Evolutionary conservation across 1,140 invertebrate genomes (phyloP).

Genomic region (Globodera ellingtonae): DNA sequence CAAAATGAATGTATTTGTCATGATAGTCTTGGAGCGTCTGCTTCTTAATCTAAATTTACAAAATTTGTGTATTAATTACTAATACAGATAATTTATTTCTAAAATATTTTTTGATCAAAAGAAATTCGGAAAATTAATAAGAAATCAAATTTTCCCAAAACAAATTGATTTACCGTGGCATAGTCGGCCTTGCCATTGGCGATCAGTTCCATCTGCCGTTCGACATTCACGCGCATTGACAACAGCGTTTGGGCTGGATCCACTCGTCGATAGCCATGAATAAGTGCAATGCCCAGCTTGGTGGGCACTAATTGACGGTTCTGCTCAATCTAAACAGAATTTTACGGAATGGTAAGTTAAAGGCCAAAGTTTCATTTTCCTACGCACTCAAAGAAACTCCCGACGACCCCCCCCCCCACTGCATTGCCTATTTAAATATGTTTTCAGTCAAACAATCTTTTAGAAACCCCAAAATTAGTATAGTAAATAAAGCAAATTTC

Average conservation of each 20-base stretch:
- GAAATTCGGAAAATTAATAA: no score
- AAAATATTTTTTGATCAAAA: no score
- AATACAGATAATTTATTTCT: no score
- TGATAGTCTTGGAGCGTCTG: constrained; percentile 93
- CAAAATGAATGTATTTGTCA: constrained; percentile 93
- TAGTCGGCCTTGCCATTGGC: background rate
- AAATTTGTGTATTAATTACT: no score
- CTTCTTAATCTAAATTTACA: constrained; percentile 56
- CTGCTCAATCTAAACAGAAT: constrained; percentile 41
- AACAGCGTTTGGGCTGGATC: constrained; percentile 91
- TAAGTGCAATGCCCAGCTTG: constrained; percentile 85
- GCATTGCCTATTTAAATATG: no score
- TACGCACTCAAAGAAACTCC: no score
- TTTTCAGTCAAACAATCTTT: no score
- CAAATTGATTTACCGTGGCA: background rate
- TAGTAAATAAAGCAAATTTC: background rate
- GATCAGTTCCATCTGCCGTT: constrained; percentile 91
- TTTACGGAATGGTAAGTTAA: constrained; percentile 38
- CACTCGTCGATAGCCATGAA: constrained; percentile 91
- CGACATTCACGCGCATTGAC: constrained; percentile 93
- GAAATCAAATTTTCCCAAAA: no score
- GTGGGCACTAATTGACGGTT: constrained; percentile 65
- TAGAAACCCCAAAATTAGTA: background rate
- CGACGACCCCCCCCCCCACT: no score
- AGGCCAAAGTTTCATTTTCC: no score